Conservation (phyloP, 2,888 invertebrate species). For the Drosophila meridionalis region DNA sequence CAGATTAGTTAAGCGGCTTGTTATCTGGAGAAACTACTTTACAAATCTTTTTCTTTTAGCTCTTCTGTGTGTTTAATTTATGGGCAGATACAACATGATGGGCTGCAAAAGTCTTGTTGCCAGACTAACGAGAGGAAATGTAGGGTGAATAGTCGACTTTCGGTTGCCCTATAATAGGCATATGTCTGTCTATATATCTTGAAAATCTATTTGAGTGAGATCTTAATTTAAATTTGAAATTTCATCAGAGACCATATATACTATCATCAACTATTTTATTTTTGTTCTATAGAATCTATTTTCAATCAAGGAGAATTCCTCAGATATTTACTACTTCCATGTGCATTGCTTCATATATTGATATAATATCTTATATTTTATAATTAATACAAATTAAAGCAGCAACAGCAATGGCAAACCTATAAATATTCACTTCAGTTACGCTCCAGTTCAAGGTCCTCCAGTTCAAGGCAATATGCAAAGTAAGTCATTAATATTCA, state of each 20-base stretch:
- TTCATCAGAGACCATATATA: too few species aligned
- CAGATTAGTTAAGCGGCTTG: neutral
- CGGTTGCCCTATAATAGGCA: neutral
- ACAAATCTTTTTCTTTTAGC: neutral
- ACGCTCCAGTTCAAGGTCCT: neutral
- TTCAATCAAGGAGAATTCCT: too few species aligned
- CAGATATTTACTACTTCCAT: too few species aligned
- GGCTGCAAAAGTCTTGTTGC: neutral
- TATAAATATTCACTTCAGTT: neutral
- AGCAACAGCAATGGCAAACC: neutral
- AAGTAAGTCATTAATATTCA: constrained; percentile 3
- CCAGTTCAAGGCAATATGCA: neutral
- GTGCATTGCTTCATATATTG: too few species aligned
- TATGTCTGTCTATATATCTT: neutral
- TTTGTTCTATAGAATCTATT: neutral
- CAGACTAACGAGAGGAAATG: neutral
- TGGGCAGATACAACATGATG: neutral
- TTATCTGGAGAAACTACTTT: neutral
- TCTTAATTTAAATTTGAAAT: neutral
- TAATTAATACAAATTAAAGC: constrained; percentile 6
- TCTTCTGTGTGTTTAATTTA: neutral
- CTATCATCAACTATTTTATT: neutral
- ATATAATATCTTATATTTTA: too few species aligned
- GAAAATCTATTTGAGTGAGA: too few species aligned
- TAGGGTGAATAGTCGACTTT: neutral